Evolutionary conservation across 2,797 vertebrate species (phyloP).

Genomic region (Pipistrellus pygmaeus): DNA sequence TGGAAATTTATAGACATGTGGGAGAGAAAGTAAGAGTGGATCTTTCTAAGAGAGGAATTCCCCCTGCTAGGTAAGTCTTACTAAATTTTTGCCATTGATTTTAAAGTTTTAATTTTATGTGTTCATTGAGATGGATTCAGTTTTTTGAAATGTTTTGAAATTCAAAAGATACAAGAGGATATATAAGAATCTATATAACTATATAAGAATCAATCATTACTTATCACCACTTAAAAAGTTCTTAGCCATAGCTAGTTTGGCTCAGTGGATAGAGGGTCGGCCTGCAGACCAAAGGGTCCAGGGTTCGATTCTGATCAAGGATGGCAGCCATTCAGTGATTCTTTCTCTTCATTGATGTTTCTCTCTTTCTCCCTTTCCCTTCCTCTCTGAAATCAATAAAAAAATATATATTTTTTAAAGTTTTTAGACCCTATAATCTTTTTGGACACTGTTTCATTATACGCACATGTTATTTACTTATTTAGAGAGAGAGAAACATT

Average conservation of each 20-base stretch:
- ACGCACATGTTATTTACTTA: neutral
- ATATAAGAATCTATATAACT: neutral
- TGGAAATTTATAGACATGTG: conserved; percentile 96
- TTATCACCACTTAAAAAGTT: conserved; percentile 19
- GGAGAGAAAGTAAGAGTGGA: conserved; percentile 94
- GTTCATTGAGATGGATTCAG: conserved; percentile 22
- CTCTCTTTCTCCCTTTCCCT: too few species aligned
- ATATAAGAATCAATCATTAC: too few species aligned
- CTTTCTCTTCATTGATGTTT: too few species aligned
- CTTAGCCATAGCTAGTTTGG: neutral
- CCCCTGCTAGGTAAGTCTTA: conserved; percentile 92
- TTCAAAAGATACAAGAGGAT: conserved; percentile 12
- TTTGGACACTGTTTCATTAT: neutral
- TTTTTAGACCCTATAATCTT: neutral
- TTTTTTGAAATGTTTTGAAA: conserved; percentile 35
- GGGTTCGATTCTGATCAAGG: too few species aligned
- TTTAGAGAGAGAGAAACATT: neutral
- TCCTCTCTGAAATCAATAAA: too few species aligned
- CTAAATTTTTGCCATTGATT: neutral
- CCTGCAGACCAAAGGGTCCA: too few species aligned
- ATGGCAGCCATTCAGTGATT: too few species aligned
- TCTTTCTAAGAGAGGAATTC: conserved; percentile 93
- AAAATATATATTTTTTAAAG: too few species aligned
- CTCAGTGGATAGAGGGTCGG: too few species aligned
- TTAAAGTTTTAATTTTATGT: conserved; percentile 55